Conservation (phyloP, 2,888 invertebrate genomes). For the Heliconius hortense region DNA sequence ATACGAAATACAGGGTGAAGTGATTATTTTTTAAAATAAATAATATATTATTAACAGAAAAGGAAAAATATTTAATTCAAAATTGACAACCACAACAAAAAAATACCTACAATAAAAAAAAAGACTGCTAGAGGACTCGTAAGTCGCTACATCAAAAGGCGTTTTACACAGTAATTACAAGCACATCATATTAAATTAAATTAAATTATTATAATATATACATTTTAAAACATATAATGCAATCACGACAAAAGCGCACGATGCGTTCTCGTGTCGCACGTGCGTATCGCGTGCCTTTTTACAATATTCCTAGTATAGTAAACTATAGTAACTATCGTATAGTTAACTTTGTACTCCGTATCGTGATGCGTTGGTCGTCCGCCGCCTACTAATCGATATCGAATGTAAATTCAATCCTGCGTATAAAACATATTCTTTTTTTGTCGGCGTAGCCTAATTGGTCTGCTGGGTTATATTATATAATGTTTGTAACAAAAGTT, state of each 20-base stretch:
- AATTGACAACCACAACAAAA: background rate
- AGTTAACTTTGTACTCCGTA: slow-evolving; percentile 45
- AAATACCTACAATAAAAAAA: background rate
- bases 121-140: background rate
- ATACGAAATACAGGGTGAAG: too few relatives aligned
- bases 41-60: too few relatives aligned
- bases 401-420: slow-evolving; percentile 44
- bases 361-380: slow-evolving; percentile 40
- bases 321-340: background rate
- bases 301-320: slow-evolving; percentile 20
- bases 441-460: slow-evolving; percentile 38
- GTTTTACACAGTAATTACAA: slow-evolving; percentile 13
- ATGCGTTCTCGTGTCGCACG: slow-evolving; percentile 59
- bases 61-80: background rate
- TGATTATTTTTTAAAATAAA: too few relatives aligned
- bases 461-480: slow-evolving; percentile 13
- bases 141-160: background rate
- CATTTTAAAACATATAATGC: slow-evolving; percentile 16
- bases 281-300: slow-evolving; percentile 64
- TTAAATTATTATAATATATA: slow-evolving; percentile 36
- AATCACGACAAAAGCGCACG: slow-evolving; percentile 64
- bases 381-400: slow-evolving; percentile 49
- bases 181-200: background rate
- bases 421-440: slow-evolving; percentile 36
- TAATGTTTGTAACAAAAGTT: background rate